Evolutionary conservation across 2,888 invertebrate genomes (phyloP).

Genomic region (Noctuana brunneofusca): DNA sequence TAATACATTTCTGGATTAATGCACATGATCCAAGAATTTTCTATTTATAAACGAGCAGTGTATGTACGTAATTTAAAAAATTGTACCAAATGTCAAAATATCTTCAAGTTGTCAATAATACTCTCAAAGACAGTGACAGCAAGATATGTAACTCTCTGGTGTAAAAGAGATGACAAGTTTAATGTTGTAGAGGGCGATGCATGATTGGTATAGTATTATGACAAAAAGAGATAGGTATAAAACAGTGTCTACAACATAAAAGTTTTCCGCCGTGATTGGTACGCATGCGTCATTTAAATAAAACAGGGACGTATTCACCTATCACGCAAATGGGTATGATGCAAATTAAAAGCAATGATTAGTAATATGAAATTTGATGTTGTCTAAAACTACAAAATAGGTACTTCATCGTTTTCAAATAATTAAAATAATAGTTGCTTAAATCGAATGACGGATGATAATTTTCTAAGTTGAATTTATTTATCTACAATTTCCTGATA

Average conservation of each 20-base stretch:
- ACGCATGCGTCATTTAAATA: slow-evolving; percentile 75
- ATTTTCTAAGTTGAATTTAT: too few species aligned
- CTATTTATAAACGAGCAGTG: slow-evolving; percentile 28
- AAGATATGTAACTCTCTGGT: slow-evolving; percentile 56
- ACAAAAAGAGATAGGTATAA: slow-evolving; percentile 57
- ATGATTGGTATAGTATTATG: slow-evolving; percentile 35
- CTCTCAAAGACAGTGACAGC: slow-evolving; percentile 48
- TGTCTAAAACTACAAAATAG: too few species aligned
- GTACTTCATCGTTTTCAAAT: too few species aligned
- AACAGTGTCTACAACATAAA: slow-evolving; percentile 57
- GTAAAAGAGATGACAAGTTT: slow-evolving; percentile 47
- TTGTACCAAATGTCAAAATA: slow-evolving; percentile 40
- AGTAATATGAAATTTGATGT: too few species aligned
- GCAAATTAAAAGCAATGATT: too few species aligned
- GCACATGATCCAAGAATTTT: neutral
- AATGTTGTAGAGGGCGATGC: slow-evolving; percentile 2
- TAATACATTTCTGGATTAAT: slow-evolving; percentile 18
- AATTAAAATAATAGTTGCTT: too few species aligned
- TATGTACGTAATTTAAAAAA: slow-evolving; percentile 34
- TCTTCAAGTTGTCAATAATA: slow-evolving; percentile 60
- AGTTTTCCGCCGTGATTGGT: slow-evolving; percentile 64
- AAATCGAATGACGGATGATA: too few species aligned
- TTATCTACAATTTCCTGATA: too few species aligned
- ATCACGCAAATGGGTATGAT: too few species aligned
- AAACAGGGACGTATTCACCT: slow-evolving; percentile 54